Base-by-base conservation (phyloP, 2,113 vertebrate genomes). In the Etia nguti region DNA sequence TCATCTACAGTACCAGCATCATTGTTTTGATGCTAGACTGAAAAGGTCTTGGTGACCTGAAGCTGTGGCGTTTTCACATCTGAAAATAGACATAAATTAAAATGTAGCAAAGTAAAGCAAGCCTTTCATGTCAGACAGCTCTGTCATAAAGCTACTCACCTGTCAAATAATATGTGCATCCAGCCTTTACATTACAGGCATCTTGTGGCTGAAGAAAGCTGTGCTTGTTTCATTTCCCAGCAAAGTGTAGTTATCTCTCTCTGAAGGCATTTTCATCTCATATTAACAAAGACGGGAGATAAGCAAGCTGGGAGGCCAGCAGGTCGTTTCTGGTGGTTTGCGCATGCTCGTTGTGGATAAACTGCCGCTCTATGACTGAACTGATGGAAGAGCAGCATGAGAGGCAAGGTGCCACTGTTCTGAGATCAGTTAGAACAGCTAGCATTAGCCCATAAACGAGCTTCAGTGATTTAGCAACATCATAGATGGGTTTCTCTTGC, bases 21-120 rank as follows among this genome's bases (percentile, higher is more conserved):
- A 65, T 65, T 2, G 6, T n/a, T 65, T 65, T 65, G 34, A 4
- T 65, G 60, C 36, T 65, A 1, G 34, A n/a, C 60, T 36, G 34
- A n/a, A 65, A 38, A 65, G 0, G 31, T 65, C 18, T 62, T 62
- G 29, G 18, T 62, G 59, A 62, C 59, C 59, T 36, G 59, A 62
- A 62, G 59, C 38, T 11, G 11, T 5, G 11, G 41, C 1, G 2
- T 59, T 59, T 59, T 0, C 15, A 18, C 15, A 0, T 6, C 57
- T 59, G 15, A 59, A 59, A 59, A 31, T 31, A 59, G 57, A 18
- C 59, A 36, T 36, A 62, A n/a, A 62, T 62, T 7, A 62, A 62
- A 62, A 68, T 38, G 11, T 68, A 22, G 34, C 20, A 65, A 38
- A 36, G 31, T 62, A 62, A 62, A 62, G 16, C 16, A 62, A 62